These are phyloP conservation scores for Drosophila guanche DNA, from an alignment of 1,140 invertebrate genomes.

Conservation along the genomic window DNA sequence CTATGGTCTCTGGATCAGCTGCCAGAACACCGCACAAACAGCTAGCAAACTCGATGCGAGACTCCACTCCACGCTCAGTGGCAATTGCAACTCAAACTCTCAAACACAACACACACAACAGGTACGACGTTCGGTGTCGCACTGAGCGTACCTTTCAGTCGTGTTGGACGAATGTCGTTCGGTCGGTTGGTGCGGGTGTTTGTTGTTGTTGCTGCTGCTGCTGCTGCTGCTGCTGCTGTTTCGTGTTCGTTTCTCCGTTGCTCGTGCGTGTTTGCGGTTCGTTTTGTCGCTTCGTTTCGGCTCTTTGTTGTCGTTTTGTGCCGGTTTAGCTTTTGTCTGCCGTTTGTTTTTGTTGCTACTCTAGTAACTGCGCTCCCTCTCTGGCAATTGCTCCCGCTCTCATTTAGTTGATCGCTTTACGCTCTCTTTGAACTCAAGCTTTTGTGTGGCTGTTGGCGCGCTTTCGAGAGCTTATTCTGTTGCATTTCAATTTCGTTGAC, in stretches of 20 bases:
- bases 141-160: constrained; percentile 49
- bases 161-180: constrained; percentile 26
- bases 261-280: not conserved
- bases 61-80: too few species aligned
- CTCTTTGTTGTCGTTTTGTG: constrained; percentile 37
- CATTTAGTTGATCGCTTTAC: constrained; percentile 31
- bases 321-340: constrained; percentile 21
- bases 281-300: constrained; percentile 34
- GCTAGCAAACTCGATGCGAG: constrained; percentile 1
- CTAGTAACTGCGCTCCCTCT: constrained; percentile 3
- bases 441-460: constrained; percentile 13
- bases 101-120: constrained; percentile 44
- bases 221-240: constrained; percentile 9
- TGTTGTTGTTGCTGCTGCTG: constrained; percentile 31
- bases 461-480: constrained; percentile 27
- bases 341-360: constrained; percentile 18
- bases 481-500: constrained; percentile 49
- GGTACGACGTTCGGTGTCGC: constrained; percentile 73
- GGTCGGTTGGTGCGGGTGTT: constrained; percentile 7
- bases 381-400: constrained; percentile 5
- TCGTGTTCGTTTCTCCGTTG: constrained; percentile 25
- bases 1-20: constrained; percentile 21
- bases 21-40: constrained; percentile 56
- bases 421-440: constrained; percentile 16
- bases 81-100: not conserved